Conservation (phyloP, 2,113 vertebrate genomes). For the Microtus montanus region DNA sequence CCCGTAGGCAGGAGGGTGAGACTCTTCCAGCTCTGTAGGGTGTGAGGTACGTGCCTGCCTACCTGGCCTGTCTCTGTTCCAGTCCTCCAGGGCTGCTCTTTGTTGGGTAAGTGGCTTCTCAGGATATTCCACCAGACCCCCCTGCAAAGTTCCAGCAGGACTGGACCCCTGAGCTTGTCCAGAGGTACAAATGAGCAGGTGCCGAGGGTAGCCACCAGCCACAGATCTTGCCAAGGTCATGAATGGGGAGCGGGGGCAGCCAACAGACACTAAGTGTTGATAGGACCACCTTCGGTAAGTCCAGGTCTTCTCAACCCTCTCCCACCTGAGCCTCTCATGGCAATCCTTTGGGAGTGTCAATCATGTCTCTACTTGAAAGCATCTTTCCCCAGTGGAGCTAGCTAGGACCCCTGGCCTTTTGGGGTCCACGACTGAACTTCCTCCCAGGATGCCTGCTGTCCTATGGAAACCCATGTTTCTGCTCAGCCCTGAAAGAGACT, state of each 20-base stretch:
- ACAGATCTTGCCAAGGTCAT: background rate
- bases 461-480: background rate
- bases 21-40: no score
- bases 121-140: background rate
- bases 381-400: no score
- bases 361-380: fast-evolving
- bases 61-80: background rate
- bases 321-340: fast-evolving
- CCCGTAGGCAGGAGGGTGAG: fast-evolving
- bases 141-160: background rate
- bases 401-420: background rate
- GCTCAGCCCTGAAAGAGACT: background rate
- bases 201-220: background rate
- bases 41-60: background rate
- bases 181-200: background rate
- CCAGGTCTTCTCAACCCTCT: no score
- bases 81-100: fast-evolving
- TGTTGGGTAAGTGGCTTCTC: background rate
- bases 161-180: background rate
- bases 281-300: background rate
- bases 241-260: no score
- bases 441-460: background rate
- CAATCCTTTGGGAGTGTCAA: background rate
- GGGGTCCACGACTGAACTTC: background rate
- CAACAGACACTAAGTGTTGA: fast-evolving